Evolutionary conservation across 2,113 vertebrate genomes (phyloP).

Genomic region (Eudyptes chrysolophus): DNA sequence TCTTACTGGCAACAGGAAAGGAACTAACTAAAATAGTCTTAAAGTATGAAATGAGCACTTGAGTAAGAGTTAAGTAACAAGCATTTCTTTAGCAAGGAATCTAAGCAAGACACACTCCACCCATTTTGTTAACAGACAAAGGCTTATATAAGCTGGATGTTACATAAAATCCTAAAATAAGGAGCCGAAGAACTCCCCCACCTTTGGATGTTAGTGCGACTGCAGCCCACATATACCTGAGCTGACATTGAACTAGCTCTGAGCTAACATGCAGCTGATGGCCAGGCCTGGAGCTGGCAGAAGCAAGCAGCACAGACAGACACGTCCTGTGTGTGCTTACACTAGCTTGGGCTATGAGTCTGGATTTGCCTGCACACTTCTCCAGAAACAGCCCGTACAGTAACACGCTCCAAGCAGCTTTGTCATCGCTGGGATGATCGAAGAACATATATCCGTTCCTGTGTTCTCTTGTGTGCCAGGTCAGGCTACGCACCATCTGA

Average conservation of each 20-base stretch:
- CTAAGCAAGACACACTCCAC: background rate
- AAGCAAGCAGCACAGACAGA: background rate
- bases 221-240: background rate
- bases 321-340: background rate
- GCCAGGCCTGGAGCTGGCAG: background rate
- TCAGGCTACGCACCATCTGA: background rate
- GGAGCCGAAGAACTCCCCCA: background rate
- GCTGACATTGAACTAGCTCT: background rate
- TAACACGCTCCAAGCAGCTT: fast-evolving
- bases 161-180: conserved; percentile 40
- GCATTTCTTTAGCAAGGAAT: background rate
- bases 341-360: fast-evolving
- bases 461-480: background rate
- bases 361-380: background rate
- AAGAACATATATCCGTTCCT: background rate
- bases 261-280: fast-evolving
- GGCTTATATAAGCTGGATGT: conserved; percentile 50
- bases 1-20: conserved; percentile 23
- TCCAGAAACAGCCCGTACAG: background rate
- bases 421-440: background rate
- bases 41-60: background rate
- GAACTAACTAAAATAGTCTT: background rate
- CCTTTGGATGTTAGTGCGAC: background rate
- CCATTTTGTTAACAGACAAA: conserved; percentile 52
- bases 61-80: conserved; percentile 5